Evolutionary conservation across 2,797 vertebrate species (phyloP).

Genomic region (Notoglanidium macrostoma): DNA sequence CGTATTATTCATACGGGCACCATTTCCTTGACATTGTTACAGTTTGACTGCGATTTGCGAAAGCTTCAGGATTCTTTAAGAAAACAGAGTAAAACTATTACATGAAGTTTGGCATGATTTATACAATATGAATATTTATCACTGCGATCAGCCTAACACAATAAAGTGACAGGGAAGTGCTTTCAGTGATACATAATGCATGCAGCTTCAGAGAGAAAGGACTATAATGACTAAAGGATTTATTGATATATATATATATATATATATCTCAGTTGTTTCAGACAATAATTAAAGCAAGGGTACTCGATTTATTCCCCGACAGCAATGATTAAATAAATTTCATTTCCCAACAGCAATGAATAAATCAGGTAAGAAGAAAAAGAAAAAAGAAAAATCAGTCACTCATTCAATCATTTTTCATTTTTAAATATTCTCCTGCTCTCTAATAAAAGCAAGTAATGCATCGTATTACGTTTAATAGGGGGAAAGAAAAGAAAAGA

Average conservation of each 20-base stretch:
- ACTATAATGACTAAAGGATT: background rate
- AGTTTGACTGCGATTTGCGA: background rate
- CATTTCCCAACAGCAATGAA: no score
- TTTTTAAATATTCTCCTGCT: background rate
- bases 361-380: no score
- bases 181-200: slow-evolving; percentile 23
- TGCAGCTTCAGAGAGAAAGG: background rate
- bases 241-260: background rate
- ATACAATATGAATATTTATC: background rate
- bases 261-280: background rate
- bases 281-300: background rate
- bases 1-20: background rate
- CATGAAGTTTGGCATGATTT: background rate
- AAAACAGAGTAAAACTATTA: background rate
- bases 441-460: no score
- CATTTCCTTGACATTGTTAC: background rate
- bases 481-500: background rate
- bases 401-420: background rate
- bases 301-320: no score
- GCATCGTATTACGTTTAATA: background rate
- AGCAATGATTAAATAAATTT: no score
- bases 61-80: background rate
- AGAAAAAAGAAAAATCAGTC: no score
- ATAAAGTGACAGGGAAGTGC: slow-evolving; percentile 26
- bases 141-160: background rate